Base-by-base conservation (phyloP, 2,888 invertebrate species). In the Caenorhabditis sulstoni region DNA sequence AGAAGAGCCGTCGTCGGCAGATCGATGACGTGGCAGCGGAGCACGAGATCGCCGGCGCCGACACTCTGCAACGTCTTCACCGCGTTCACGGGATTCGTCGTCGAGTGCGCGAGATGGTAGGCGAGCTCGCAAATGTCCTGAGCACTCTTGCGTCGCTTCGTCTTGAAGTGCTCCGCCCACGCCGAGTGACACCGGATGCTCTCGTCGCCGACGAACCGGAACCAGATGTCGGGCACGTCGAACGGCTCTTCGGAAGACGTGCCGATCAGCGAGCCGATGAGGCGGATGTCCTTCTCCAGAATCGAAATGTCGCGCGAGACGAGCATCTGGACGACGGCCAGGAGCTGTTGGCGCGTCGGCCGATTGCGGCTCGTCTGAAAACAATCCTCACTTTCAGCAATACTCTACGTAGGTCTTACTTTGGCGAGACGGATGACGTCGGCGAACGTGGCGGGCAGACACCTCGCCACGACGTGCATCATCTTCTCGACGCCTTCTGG, bases 121-220 rank as follows among this genome's bases (percentile, higher is more conserved):
- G 86, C 86, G n/a, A 86, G 66, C 47, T 85, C 83, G 29, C 83
- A 75, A 3, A 86, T 50, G 61, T 86, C 86, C 50, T 85, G 84
- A 0, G 84, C 81, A n/a, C 62, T 80, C 65, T 84, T 84, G 18
- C 83, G 61, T 45, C 76, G 65, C 53, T 83, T 81, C 52, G 81
- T 79, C 62, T 85, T 85, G 71, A 62, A 85, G 55, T 82, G 67
- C 47, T 86, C 83, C 16, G 84, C 82, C 86, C 86, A 86, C 3
- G 83, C 82, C 9, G 73, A 29, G 62, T 86, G 86, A 61, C 80
- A 81, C 9, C 61, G 71, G 3, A 73, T 22, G 47, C 71, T 57
- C 23, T 82, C 77, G 22, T 64, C 77, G 12, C 77, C 81, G 14
- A 78, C 78, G 39, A 76, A 75, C 11, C 61, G 52, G 14, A 65